Evolutionary conservation across 2,888 invertebrate species (phyloP), one percentile per base, ranked within the genome.

Genomic region (Harmothoe impar): DNA sequence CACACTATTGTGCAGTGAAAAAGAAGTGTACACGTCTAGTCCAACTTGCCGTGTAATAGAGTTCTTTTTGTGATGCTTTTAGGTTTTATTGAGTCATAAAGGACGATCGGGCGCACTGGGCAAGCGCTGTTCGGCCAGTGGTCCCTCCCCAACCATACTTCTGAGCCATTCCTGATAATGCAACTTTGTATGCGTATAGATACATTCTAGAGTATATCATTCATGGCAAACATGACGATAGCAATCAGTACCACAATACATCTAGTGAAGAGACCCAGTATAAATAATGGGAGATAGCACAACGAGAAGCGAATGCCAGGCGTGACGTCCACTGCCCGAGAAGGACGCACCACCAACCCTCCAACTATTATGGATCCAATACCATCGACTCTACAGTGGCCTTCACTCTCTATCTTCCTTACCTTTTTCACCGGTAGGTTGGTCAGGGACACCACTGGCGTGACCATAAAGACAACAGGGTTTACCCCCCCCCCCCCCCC

Each of bases 401-500:
- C 29, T 72, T 72, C 72, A 29, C 25, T 72, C 3, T 72, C 31
- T 25, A n/a, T 62, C 72, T 25, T 5, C 72, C 25, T 15, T 72
- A 29, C 25, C 25, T 72, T 72, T 72, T 72, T n/a, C 25, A n/a
- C 29, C 25, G 72, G 72, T 3, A 72, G 1, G 31, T 72, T 72
- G 72, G 72, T 29, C 72, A 72, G 31, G 29, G 72, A 72, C 72
- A 72, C 72, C 31, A 29, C 72, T 29, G 25, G 29, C 72, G 29
- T 29, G 29, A 72, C 72, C 72, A 72, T 72, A 29, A 72, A 72
- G 72, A 72, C 72, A 72, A 72, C 29, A 72, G 72, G 25, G 25
- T 72, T 29, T 72, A 29, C 0, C 31, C 72, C 29, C 25, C 3
- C 12, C 1, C 62, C 15, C 0, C 31, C 72, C 29, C 25, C 3